A percentile compares a stretch with the other conserved stretches of the same genome.
Evolutionary conservation across 2,113 vertebrate genomes (phyloP).

Genomic region (Ailuropoda melanoleuca): DNA sequence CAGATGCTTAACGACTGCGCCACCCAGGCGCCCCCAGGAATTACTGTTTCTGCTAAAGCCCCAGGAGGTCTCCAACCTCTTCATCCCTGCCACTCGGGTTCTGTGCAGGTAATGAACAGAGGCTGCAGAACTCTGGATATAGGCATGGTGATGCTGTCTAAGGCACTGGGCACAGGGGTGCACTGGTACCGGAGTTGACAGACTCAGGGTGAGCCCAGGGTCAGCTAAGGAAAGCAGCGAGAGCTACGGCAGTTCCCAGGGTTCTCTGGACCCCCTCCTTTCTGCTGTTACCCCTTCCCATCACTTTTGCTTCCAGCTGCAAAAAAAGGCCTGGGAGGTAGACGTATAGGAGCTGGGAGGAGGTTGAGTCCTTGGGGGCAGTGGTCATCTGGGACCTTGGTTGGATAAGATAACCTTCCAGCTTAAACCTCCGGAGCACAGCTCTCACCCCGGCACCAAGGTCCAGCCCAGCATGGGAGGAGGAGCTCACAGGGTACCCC

Average conservation of each 20-base stretch:
- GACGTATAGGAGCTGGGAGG: neutral
- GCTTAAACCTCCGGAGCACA: neutral
- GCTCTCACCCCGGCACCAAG: neutral
- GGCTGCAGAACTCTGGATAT: neutral
- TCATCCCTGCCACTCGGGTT: neutral
- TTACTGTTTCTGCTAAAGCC: neutral
- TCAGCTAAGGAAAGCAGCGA: neutral
- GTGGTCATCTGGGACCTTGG: neutral
- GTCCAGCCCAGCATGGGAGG: neutral
- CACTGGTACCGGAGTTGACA: neutral
- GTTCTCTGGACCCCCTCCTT: neutral
- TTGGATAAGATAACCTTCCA: neutral
- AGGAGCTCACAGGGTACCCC: neutral
- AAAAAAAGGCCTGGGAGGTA: neutral
- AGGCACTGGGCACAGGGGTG: neutral
- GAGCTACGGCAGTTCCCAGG: neutral
- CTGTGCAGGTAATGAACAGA: neutral
- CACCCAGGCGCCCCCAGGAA: neutral
- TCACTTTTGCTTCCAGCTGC: neutral
- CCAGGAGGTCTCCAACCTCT: neutral
- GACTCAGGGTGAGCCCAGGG: neutral
- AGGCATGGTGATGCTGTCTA: neutral
- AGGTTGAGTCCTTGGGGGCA: neutral
- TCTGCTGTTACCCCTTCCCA: neutral
- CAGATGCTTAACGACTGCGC: too few species aligned